Evolutionary conservation across 2,113 vertebrate species (phyloP), one percentile per base, ranked within the genome.

Genomic region (Brachirus orientalis): DNA sequence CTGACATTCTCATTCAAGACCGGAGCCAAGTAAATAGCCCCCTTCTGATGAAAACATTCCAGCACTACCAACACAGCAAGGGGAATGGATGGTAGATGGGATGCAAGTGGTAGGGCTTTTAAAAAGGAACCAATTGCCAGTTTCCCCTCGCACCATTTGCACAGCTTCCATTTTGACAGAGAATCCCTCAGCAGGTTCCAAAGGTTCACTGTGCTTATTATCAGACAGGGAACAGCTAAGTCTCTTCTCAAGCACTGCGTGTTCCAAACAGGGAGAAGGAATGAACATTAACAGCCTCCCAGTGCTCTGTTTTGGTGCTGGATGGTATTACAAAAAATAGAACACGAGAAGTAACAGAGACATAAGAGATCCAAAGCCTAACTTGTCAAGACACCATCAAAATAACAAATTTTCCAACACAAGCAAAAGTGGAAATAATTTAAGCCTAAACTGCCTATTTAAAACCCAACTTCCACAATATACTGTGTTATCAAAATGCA

Each of bases 11-110:
- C 79, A 73, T 45, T 69, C 50, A 48, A 65, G 45, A 77, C 57
- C 71, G 70, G 63, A 83, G 86, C 82, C 22, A 43, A 85, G 84
- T 77, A 89, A 88, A 91, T 75, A 89, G 74, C 70, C 63, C 61
- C n/a, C 75, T 76, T 72, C 63, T 84, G 88, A 91, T 90, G 84
- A 90, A 91, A 88, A 87, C 79, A 88, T 86, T 88, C 82, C 71
- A 84, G 76, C 72, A 69, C 73, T 47, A 83, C 73, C 77, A 67
- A 86, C 78, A 72, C 61, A n/a, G 70, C 75, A 86, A 50, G 75
- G 57, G 82, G 48, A 76, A 50, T 71, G 9, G 59, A 65, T 59
- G 28, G 76, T 79, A 59, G 59, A 71, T 70, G 75, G 55, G 69
- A 50, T 69, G 72, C 60, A 10, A 47, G 43, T 48, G 57, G 60